A percentile compares a stretch with the other conserved stretches of the same genome.
Conservation (phyloP, 53 echinoderm and acorn worm genomes). For the Henricia sp. region DNA sequence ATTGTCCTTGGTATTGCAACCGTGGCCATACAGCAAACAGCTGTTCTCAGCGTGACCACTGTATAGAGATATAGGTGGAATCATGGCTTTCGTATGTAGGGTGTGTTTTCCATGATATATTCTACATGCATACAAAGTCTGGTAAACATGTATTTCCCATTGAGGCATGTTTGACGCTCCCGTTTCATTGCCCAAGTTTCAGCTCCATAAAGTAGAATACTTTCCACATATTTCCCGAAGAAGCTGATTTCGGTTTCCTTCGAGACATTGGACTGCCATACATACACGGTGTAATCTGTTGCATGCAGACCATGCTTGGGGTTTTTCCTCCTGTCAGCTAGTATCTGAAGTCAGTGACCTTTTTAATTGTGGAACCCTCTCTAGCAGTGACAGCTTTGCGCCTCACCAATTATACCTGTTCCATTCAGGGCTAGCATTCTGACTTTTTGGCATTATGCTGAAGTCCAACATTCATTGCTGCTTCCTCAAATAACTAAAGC, state of each 20-base stretch:
- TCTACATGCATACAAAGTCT: too few relatives aligned
- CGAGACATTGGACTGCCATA: neutral
- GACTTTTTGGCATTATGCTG: conserved; percentile 38
- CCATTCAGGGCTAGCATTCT: too few relatives aligned
- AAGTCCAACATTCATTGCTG: conserved; percentile 19
- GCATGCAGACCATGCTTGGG: conserved; percentile 40
- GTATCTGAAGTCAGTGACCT: conserved; percentile 16
- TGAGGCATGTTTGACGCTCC: conserved; percentile 9
- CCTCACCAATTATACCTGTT: too few relatives aligned
- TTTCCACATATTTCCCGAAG: conserved; percentile 35
- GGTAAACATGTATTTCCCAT: too few relatives aligned
- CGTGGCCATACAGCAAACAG: neutral
- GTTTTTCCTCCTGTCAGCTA: neutral
- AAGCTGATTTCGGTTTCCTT: neutral
- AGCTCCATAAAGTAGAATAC: conserved; percentile 28
- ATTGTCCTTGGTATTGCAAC: conserved; percentile 11
- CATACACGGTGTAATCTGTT: conserved; percentile 20
- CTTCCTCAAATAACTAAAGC: conserved; percentile 3
- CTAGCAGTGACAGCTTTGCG: neutral
- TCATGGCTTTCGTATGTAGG: conserved; percentile 14
- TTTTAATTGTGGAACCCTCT: conserved; percentile 4
- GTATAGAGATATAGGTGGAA: neutral
- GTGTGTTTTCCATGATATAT: conserved; percentile 2
- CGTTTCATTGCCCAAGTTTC: conserved; percentile 46
- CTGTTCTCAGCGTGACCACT: neutral